A percentile compares a stretch with the other conserved stretches of the same genome.
phyloP scores from a whole-genome alignment of 2,797 vertebrate species.

The Catostomus latipinnis region DNA sequence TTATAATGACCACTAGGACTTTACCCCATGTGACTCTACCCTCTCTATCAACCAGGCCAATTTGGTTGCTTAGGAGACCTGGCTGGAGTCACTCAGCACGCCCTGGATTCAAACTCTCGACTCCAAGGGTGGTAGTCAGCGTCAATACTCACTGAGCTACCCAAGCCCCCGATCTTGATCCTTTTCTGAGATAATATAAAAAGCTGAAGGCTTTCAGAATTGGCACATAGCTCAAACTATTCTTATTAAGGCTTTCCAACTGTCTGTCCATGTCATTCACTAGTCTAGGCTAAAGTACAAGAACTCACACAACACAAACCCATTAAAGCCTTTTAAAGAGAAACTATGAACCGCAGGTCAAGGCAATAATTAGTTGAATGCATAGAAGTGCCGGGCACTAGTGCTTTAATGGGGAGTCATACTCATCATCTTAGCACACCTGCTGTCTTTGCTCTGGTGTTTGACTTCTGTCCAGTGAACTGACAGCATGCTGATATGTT shows the following conservation, averaged over 20 bases:
- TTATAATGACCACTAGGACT: no score
- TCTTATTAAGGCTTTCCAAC: slow-evolving; percentile 21
- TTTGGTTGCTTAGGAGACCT: no score
- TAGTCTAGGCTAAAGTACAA: neutral
- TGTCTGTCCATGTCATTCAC: slow-evolving; percentile 23
- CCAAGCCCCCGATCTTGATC: no score
- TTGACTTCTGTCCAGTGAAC: neutral
- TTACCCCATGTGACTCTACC: no score
- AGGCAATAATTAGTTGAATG: slow-evolving; percentile 17
- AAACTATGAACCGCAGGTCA: slow-evolving; percentile 1
- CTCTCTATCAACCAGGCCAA: no score
- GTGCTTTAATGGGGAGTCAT: slow-evolving; percentile 12
- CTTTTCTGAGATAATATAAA: slow-evolving; percentile 22
- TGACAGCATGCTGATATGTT: neutral
- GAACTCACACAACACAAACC: slow-evolving; percentile 17
- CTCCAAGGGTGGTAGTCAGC: no score
- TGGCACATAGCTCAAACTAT: neutral
- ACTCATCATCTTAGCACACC: slow-evolving; percentile 4
- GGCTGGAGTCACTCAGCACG: no score
- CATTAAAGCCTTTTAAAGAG: slow-evolving; percentile 49
- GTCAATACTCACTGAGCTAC: no score
- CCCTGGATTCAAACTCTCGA: no score
- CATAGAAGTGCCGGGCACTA: neutral
- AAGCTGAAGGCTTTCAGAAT: slow-evolving; percentile 25
- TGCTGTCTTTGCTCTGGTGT: slow-evolving; percentile 12